Conservation (phyloP, 1,140 invertebrate genomes). For the Camponotus pennsylvanicus region DNA sequence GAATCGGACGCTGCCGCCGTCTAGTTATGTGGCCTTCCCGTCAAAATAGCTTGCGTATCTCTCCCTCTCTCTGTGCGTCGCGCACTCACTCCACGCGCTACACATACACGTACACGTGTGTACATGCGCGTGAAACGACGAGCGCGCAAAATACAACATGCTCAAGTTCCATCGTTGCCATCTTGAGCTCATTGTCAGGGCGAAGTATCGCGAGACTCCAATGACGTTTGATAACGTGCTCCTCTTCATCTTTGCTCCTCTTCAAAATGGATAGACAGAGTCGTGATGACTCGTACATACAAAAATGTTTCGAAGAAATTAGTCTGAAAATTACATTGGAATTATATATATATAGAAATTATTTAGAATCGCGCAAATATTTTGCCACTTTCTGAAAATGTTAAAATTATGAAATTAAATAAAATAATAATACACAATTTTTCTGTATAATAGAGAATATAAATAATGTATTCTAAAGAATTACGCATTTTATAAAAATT, state of each 20-base stretch:
- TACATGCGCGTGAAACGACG: not conserved
- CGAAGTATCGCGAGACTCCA: not conserved
- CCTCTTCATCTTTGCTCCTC: not conserved
- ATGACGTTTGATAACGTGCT: not conserved
- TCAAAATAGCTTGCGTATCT: slow-evolving; percentile 91
- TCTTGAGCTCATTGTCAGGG: slow-evolving; percentile 52
- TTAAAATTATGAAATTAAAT: not conserved
- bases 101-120: not conserved
- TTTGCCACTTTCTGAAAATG: not conserved
- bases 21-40: slow-evolving; percentile 90
- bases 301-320: not conserved
- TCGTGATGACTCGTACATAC: not conserved
- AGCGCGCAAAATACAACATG: slow-evolving; percentile 12
- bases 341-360: not conserved
- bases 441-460: not conserved
- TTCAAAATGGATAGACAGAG: too few relatives aligned
- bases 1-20: slow-evolving; percentile 77
- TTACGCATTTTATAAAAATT: too few relatives aligned
- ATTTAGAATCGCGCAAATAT: not conserved
- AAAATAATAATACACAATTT: not conserved
- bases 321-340: not conserved
- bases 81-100: not conserved
- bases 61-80: slow-evolving; percentile 54
- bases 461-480: slow-evolving; percentile 12
- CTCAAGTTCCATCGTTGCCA: slow-evolving; percentile 36